Evolutionary conservation across 2,113 vertebrate genomes (phyloP), one percentile per base, ranked within the genome.

Genomic region (Saimiri boliviensis): DNA sequence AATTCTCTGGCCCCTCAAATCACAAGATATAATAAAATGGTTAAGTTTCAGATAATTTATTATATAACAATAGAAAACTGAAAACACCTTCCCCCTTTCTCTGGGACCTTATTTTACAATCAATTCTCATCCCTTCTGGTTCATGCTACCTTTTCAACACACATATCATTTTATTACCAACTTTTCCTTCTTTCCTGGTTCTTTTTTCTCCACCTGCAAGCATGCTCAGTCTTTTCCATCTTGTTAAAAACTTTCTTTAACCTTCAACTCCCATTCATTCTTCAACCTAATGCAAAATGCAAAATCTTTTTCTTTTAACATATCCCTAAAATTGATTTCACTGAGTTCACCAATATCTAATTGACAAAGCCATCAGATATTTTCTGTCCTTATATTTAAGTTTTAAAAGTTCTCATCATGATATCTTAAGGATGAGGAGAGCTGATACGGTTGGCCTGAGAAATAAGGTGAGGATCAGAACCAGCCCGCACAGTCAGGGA

Each of bases 61-160:
- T 82, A 49, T 68, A 37, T 10, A 80, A 45, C 63, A 60, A 54
- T 58, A 91, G 76, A 76, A 91, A 91, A 70, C n/a, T n/a, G 23
- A 40, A 76, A 79, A 80, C 5, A 83, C 35, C 45, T 74, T 81
- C 20, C 19, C 4, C 89, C n/a, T 63, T 86, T 80, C 66, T 86
- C 54, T 86, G 37, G 42, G 32, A 93, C 27, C 74, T 82, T 86
- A 82, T 82, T 91, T 83, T 87, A 66, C 25, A 77, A 96, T 54
- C 56, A 60, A 45, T 81, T 82, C 16, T 35, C 66, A 93, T 45
- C 14, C 42, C 27, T 42, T 87, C 70, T 47, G 12, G 76, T 49
- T 70, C 49, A 77, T 82, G 27, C 30, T 73, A 32, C n/a, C 40
- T 82, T 82, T 40, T 96, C 56, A 35, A 56, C 19, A 68, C 60